Conservation (phyloP, 2,797 vertebrate genomes). For the Odontamblyopus rebecca region DNA sequence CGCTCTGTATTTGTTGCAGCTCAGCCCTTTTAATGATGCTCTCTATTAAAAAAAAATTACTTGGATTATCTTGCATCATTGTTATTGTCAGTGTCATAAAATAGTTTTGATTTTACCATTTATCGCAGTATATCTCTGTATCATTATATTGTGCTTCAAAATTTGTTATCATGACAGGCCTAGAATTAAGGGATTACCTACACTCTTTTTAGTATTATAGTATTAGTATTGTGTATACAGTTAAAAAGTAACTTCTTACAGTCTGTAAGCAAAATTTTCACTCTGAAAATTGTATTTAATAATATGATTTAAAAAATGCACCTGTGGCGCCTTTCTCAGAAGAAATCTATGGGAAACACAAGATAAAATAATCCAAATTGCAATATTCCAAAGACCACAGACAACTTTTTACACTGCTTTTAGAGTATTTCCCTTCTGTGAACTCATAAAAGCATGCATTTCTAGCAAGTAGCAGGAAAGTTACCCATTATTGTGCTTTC, state of each 20-base stretch:
- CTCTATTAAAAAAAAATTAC: too few relatives aligned
- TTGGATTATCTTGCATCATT: too few relatives aligned
- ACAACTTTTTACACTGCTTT: neutral
- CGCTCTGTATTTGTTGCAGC: too few relatives aligned
- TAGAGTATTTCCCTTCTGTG: neutral
- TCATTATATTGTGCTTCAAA: too few relatives aligned
- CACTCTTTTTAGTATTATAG: neutral
- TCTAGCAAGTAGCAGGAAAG: neutral
- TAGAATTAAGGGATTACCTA: too few relatives aligned
- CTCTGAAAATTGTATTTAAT: neutral
- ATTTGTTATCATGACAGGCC: too few relatives aligned
- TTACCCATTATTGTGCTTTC: conserved; percentile 51
- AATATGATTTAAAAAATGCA: neutral
- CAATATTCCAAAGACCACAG: neutral
- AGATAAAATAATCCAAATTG: neutral
- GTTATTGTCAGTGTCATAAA: too few relatives aligned
- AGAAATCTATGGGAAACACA: neutral
- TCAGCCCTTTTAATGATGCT: too few relatives aligned
- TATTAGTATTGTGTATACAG: neutral
- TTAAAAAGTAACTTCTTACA: neutral
- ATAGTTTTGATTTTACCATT: too few relatives aligned
- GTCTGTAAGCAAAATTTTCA: neutral
- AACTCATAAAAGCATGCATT: neutral
- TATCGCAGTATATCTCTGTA: too few relatives aligned
- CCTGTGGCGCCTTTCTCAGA: neutral